Evolutionary conservation across 2,797 vertebrate genomes (phyloP).

Genomic region (Masticophis lateralis): DNA sequence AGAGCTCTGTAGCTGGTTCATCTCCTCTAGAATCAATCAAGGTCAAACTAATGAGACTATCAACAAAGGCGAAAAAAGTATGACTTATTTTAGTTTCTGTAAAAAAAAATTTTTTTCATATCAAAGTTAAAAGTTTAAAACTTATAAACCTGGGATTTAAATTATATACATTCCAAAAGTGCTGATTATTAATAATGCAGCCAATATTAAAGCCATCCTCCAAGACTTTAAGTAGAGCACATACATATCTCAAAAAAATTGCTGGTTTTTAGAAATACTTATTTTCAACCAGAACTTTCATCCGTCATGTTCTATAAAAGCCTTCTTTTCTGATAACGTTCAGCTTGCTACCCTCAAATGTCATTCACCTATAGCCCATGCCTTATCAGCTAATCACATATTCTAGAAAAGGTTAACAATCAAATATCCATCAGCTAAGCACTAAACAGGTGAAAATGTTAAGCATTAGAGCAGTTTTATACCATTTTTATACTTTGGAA

Average conservation of each 20-base stretch:
- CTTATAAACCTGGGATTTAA: not conserved
- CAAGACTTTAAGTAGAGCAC: conserved; percentile 1
- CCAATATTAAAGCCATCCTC: not conserved
- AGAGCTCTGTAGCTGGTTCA: conserved; percentile 63
- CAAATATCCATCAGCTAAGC: conserved; percentile 48
- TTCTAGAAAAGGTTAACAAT: conserved; percentile 54
- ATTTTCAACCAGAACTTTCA: conserved; percentile 20
- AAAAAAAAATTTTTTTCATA: not conserved
- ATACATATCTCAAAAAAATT: not conserved
- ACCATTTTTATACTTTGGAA: not conserved
- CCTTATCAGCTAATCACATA: conserved; percentile 27
- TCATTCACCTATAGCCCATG: conserved; percentile 13
- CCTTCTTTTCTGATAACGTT: conserved; percentile 17
- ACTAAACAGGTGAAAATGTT: conserved; percentile 14
- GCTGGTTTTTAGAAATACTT: not conserved
- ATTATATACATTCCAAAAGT: not conserved
- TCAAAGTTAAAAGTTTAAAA: not conserved
- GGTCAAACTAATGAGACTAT: conserved; percentile 58
- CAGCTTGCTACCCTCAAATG: conserved; percentile 29
- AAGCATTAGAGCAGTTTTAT: not conserved
- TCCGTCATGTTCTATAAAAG: conserved; percentile 23
- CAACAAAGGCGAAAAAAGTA: conserved; percentile 55
- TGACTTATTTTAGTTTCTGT: conserved; percentile 36
- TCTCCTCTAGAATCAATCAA: conserved; percentile 68
- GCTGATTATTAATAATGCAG: not conserved